Conservation (phyloP, 2,113 vertebrate genomes). For the Indri indri region DNA sequence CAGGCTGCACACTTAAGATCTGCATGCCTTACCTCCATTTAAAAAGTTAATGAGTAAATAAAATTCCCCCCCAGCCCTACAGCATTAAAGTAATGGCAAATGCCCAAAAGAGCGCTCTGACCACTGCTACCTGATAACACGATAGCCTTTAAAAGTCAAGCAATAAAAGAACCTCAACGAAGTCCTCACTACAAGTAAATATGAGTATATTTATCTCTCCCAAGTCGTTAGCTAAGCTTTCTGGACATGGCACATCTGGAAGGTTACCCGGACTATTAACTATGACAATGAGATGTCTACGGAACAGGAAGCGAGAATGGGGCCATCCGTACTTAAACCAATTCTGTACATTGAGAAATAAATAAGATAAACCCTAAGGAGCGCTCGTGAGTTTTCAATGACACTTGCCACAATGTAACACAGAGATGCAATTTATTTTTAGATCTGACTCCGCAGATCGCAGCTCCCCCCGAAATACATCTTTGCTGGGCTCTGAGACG, state of each 20-base stretch:
- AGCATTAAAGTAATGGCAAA: neutral
- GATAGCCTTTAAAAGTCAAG: neutral
- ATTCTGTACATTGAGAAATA: neutral
- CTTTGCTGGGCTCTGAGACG: neutral
- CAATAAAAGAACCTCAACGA: neutral
- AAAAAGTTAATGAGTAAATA: neutral
- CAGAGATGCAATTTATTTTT: neutral
- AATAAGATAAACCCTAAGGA: neutral
- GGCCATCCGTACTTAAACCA: neutral
- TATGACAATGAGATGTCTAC: neutral
- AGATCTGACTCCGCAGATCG: neutral
- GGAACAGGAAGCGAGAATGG: neutral
- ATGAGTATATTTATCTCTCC: neutral
- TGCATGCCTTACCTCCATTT: neutral
- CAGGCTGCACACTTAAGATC: neutral
- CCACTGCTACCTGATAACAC: neutral
- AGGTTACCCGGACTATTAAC: neutral
- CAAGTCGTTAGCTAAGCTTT: neutral
- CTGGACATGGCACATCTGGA: neutral
- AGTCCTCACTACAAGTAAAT: neutral
- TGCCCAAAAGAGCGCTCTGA: neutral
- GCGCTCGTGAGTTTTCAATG: neutral
- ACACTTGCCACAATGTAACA: neutral
- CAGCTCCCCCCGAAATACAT: neutral
- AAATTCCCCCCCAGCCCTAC: neutral